A percentile compares a stretch with the other conserved stretches of the same genome.
phyloP scores from a whole-genome alignment of 2,888 invertebrate genomes.

The Orthonevra nobilis region DNA sequence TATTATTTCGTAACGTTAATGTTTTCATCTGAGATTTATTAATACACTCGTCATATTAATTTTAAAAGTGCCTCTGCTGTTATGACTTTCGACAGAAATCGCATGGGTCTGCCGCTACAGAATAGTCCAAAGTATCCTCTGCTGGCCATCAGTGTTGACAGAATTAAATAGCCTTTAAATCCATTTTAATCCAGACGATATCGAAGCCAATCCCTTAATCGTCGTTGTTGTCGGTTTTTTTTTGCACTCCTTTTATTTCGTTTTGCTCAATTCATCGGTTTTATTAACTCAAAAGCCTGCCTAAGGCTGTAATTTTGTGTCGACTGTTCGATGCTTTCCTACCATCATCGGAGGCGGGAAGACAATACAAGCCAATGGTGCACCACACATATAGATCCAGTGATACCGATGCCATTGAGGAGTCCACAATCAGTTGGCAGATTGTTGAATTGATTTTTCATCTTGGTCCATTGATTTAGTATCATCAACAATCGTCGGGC shows the following conservation, averaged over 20 bases:
- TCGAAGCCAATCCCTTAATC: slow-evolving; percentile 24
- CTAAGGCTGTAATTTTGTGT: slow-evolving; percentile 55
- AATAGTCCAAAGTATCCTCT: background rate
- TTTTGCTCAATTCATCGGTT: background rate
- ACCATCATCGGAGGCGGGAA: slow-evolving; percentile 2
- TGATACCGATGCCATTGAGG: slow-evolving; percentile 11
- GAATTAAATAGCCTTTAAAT: slow-evolving; percentile 27
- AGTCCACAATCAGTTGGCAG: slow-evolving; percentile 31
- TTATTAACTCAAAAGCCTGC: slow-evolving; percentile 45
- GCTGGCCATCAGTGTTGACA: slow-evolving; percentile 6
- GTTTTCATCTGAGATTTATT: no score
- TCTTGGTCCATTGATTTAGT: slow-evolving; percentile 27
- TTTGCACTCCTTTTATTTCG: no score
- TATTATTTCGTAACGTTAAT: no score
- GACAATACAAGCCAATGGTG: slow-evolving; percentile 25
- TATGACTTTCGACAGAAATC: background rate
- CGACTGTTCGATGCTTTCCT: slow-evolving; percentile 54
- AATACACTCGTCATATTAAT: no score
- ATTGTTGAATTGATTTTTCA: slow-evolving; percentile 61
- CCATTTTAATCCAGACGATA: slow-evolving; percentile 17
- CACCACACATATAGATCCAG: slow-evolving; percentile 18
- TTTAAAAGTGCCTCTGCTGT: background rate
- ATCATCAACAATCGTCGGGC: slow-evolving; percentile 36
- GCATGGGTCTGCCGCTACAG: background rate
- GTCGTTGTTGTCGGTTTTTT: background rate